Evolutionary conservation across 2,888 invertebrate species (phyloP), one percentile per base, ranked within the genome.

Genomic region (Netelia fuscicornis): DNA sequence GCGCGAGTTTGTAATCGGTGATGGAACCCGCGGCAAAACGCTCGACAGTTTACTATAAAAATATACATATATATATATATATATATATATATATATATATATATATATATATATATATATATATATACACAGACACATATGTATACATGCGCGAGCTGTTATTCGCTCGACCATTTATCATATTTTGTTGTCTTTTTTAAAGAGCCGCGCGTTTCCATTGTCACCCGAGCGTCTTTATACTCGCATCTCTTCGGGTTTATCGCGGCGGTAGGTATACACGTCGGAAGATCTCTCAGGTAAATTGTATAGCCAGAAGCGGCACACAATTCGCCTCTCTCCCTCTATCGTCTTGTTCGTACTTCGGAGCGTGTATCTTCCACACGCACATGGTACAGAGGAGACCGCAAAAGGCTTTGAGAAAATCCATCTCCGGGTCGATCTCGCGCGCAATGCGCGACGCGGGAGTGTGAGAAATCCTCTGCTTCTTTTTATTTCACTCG

Each of bases 81-180:
- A 65, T 56, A n/a, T n/a, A n/a, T n/a, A n/a, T n/a, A 56, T 42
- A 30, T 65, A 77, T 25, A 5, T 64, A 64, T 30, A 48, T n/a
- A 58, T 56, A 58, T 81, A 74, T 48, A 52, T 52, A 9, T 30
- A 42, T 58, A 58, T 23, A 30, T 3, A 56, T 42, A 30, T 65
- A 77, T 25, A 5, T 64, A 64, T 30, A 48, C 44, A 25, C 48
- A 68, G 23, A 52, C 13, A 48, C 48, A 37, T 17, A 56, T 37
- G 37, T 56, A 37, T 56, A 37, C 25, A 17, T 71, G 23, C 23
- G 58, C 70, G 52, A 71, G 62, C 52, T 77, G 70, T 70, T 76
- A 54, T 67, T 60, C 54, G 78, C 80, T 52, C 62, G 86, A 89
- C 91, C 92, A 92, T 93, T 93, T 92, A 92, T 93, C 93, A 93